Evolutionary conservation across 2,888 invertebrate genomes (phyloP).

Genomic region (Sarcophaga rosellei): DNA sequence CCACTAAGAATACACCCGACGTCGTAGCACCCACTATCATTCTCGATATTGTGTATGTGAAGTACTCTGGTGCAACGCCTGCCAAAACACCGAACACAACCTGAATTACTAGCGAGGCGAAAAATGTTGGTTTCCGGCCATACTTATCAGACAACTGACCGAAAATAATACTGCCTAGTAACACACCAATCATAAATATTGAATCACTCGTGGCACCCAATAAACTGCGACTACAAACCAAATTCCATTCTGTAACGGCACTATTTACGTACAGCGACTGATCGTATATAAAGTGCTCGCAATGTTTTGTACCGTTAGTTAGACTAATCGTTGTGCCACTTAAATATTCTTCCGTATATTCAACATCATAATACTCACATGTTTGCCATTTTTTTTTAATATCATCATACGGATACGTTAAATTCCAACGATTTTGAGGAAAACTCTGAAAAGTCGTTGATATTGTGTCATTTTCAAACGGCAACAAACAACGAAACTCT

Average conservation of each 20-base stretch:
- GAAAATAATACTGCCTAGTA: constrained; percentile 87
- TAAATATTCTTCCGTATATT: constrained; percentile 79
- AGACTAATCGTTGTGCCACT: constrained; percentile 71
- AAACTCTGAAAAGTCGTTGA: constrained; percentile 78
- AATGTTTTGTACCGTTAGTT: constrained; percentile 78
- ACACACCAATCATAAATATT: constrained; percentile 86
- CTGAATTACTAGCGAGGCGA: constrained; percentile 87
- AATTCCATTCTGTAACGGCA: constrained; percentile 86
- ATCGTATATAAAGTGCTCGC: constrained; percentile 85
- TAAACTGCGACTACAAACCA: constrained; percentile 86
- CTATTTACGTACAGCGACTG: constrained; percentile 84
- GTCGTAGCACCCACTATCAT: constrained; percentile 88
- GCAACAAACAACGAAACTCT: constrained; percentile 85
- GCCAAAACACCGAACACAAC: constrained; percentile 85
- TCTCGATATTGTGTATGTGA: constrained; percentile 86
- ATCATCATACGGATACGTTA: constrained; percentile 83
- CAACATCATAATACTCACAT: constrained; percentile 82
- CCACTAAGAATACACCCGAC: constrained; percentile 89
- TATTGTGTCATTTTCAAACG: constrained; percentile 82
- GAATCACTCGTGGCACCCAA: constrained; percentile 86
- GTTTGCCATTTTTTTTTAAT: constrained; percentile 82
- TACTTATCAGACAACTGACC: constrained; percentile 88
- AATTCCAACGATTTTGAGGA: constrained; percentile 81
- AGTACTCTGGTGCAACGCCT: constrained; percentile 86
- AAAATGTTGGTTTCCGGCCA: constrained; percentile 88